Conservation (phyloP, 2,888 invertebrate species). For the Octonoba sinensis region DNA sequence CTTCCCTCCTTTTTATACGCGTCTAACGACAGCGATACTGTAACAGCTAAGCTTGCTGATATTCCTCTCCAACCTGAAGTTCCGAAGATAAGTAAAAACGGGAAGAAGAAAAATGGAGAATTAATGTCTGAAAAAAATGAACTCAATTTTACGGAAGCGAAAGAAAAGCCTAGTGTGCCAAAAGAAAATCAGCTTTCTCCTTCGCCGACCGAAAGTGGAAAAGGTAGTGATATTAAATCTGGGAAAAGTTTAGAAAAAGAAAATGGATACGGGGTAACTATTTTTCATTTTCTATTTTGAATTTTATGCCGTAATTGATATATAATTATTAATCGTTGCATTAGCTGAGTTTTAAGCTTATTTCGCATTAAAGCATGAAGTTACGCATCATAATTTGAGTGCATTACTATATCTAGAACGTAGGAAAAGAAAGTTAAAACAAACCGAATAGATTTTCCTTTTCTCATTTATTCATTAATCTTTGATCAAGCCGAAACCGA, state of each 20-base stretch:
- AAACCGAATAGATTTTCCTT: too few species aligned
- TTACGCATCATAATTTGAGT: too few species aligned
- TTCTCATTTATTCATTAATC: too few species aligned
- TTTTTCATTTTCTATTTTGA: not conserved
- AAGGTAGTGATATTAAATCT: slow-evolving; percentile 1
- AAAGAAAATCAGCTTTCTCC: slow-evolving; percentile 23
- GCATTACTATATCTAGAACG: too few species aligned
- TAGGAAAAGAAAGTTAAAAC: too few species aligned
- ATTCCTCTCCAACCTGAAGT: slow-evolving; percentile 15
- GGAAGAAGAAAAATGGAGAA: slow-evolving; percentile 33
- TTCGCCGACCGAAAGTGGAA: not conserved
- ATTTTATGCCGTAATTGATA: not conserved
- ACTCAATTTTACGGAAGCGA: slow-evolving; percentile 28
- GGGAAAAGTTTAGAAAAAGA: slow-evolving; percentile 31
- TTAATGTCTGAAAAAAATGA: not conserved
- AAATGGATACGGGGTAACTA: slow-evolving; percentile 29
- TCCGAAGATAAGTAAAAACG: slow-evolving; percentile 9
- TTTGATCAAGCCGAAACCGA: too few species aligned
- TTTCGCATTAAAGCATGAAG: too few species aligned
- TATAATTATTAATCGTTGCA: not conserved
- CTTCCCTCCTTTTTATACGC: slow-evolving; percentile 23
- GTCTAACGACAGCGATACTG: slow-evolving; percentile 56
- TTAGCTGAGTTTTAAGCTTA: too few species aligned
- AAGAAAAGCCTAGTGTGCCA: slow-evolving; percentile 40
- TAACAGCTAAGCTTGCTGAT: slow-evolving; percentile 41